Percentiles rank a stretch among this genome's conserved stretches.
These are phyloP conservation scores for Amphiduros pacificus DNA, from an alignment of 2,888 invertebrate genomes.

Conservation along the genomic window DNA sequence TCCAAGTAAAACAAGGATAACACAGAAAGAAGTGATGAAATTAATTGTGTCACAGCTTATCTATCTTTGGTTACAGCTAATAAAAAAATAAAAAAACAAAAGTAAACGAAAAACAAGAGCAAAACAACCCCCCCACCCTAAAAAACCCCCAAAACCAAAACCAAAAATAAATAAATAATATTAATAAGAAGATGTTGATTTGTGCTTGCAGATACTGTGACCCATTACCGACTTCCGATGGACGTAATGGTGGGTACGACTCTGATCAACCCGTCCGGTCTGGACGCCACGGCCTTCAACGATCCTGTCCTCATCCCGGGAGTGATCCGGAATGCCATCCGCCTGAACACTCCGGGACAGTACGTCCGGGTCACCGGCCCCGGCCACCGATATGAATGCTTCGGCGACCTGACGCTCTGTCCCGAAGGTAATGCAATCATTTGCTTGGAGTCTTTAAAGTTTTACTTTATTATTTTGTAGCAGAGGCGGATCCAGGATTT, in stretches of 20 bases:
- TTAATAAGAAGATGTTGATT: background rate
- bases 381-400: constrained; percentile 51
- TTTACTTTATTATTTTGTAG: background rate
- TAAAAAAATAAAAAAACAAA: too few species aligned
- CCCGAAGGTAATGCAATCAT: constrained; percentile 33
- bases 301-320: constrained; percentile 37
- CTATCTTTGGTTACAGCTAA: too few species aligned
- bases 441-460: background rate
- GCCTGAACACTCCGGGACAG: constrained; percentile 38
- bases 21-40: too few species aligned
- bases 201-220: constrained; percentile 36
- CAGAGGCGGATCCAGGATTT: too few species aligned
- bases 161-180: background rate
- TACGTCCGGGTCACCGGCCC: constrained; percentile 49
- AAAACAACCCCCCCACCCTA: too few species aligned
- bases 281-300: constrained; percentile 45
- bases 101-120: too few species aligned
- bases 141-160: too few species aligned
- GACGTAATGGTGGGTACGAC: constrained; percentile 37
- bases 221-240: constrained; percentile 52
- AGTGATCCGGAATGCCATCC: constrained; percentile 44
- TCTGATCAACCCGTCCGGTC: constrained; percentile 50
- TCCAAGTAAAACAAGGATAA: too few species aligned
- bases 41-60: too few species aligned
- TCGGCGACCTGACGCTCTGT: constrained; percentile 53